Evolutionary conservation across 2,797 vertebrate species (phyloP).

Genomic region (Rhabdophis nuchalis): DNA sequence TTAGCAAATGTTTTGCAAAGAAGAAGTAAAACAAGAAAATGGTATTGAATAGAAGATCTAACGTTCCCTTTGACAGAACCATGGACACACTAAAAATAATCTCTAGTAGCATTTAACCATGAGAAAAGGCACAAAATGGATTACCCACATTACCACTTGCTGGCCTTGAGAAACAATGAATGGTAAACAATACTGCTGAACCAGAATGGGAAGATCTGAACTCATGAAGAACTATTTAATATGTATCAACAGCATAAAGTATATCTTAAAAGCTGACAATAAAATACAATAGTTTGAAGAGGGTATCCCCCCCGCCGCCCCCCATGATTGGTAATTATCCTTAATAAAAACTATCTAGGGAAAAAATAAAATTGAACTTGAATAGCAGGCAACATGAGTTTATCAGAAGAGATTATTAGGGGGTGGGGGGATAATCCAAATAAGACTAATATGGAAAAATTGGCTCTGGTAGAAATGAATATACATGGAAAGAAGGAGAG

Average conservation of each 20-base stretch:
- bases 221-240: background rate
- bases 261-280: background rate
- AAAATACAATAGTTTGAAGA: background rate
- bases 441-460: background rate
- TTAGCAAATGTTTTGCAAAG: background rate
- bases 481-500: background rate
- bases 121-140: background rate
- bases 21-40: background rate
- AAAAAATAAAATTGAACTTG: background rate
- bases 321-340: background rate
- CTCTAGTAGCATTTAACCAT: background rate
- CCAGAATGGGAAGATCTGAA: background rate
- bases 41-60: background rate
- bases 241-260: background rate
- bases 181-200: background rate
- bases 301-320: background rate
- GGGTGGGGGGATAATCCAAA: background rate
- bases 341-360: background rate
- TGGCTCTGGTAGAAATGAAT: background rate
- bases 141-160: background rate
- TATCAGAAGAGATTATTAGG: background rate
- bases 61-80: background rate
- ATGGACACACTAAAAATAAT: too few species aligned
- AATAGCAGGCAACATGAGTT: background rate
- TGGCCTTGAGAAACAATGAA: background rate